Conservation (phyloP, 2,113 vertebrate species). For the Zosterops hypoxanthus region DNA sequence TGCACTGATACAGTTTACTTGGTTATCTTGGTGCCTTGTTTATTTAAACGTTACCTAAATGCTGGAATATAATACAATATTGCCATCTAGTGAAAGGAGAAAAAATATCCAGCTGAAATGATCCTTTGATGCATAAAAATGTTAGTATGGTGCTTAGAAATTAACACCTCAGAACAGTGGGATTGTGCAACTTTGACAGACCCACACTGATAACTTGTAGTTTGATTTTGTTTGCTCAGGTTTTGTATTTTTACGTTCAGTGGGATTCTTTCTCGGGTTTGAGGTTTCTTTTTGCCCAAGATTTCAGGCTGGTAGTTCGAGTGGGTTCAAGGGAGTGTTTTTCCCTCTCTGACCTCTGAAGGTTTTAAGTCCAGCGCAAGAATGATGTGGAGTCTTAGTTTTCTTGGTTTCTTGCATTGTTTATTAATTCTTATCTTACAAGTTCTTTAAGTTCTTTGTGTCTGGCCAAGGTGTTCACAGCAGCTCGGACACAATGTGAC, state of each 20-base stretch:
- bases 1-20: background rate
- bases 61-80: conserved; percentile 15
- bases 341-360: no score
- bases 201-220: background rate
- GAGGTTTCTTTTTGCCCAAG: no score
- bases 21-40: background rate
- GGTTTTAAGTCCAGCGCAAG: no score
- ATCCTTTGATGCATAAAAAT: background rate
- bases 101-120: background rate
- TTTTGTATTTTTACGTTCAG: background rate
- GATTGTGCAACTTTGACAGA: background rate
- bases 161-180: background rate
- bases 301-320: no score
- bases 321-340: no score
- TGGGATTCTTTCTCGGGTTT: background rate
- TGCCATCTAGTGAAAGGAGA: conserved; percentile 62
- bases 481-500: no score
- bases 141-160: background rate
- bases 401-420: no score
- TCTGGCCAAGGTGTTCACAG: no score
- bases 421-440: no score
- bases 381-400: no score
- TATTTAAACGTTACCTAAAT: background rate
- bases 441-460: no score
- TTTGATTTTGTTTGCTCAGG: background rate